These are phyloP conservation scores for Agapostemon virescens DNA, from an alignment of 2,888 invertebrate species.

Conservation along the genomic window DNA sequence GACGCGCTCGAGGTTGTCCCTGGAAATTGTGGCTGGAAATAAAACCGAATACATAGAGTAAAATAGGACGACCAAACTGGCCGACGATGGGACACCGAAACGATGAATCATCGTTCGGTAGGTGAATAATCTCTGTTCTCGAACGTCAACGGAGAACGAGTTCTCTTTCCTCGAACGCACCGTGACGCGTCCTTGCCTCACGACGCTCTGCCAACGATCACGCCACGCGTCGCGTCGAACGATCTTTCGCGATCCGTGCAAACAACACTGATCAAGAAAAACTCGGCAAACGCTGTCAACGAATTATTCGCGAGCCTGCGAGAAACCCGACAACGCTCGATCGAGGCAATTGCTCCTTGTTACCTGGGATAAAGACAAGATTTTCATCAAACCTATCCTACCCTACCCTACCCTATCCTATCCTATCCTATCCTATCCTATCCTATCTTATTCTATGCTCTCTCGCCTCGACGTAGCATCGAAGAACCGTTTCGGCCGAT, in stretches of 20 bases:
- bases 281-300: neutral
- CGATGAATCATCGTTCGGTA: slow-evolving; percentile 10
- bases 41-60: neutral
- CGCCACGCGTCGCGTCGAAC: neutral
- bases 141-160: neutral
- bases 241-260: neutral
- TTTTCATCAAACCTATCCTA: slow-evolving; percentile 6
- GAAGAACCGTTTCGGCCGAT: neutral
- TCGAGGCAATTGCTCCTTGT: slow-evolving; percentile 21
- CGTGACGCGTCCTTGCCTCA: neutral
- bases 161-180: neutral
- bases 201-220: too few species aligned
- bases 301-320: slow-evolving; percentile 22
- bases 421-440: too few species aligned
- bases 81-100: neutral
- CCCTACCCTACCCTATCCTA: too few species aligned
- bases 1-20: neutral
- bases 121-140: slow-evolving; percentile 9
- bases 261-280: neutral
- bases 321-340: neutral
- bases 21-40: slow-evolving; percentile 3
- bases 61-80: slow-evolving; percentile 13
- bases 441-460: too few species aligned
- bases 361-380: neutral
- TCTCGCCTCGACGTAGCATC: neutral